These are phyloP conservation scores for Halcyon smyrnensis DNA, from an alignment of 2,797 vertebrate species.

Conservation along the genomic window DNA sequence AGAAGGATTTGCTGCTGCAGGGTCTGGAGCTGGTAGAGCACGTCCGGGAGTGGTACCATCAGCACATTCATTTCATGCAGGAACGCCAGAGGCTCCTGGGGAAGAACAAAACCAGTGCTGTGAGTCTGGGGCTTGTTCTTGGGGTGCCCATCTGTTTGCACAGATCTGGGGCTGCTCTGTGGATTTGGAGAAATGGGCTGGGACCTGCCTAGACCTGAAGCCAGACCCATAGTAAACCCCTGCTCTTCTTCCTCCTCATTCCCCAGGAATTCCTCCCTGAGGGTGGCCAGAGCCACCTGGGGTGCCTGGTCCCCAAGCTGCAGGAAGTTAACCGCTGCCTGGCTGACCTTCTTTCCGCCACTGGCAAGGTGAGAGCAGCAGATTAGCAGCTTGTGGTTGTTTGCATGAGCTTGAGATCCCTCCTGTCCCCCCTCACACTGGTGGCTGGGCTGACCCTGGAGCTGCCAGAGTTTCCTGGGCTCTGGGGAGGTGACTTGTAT, in stretches of 20 bases:
- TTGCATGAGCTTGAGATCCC: background rate
- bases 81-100: conserved; percentile 88
- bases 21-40: conserved; percentile 91
- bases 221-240: background rate
- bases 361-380: conserved; percentile 80
- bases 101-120: conserved; percentile 78
- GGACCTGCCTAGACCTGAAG: background rate
- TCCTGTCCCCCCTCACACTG: accelerated
- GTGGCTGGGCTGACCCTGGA: background rate
- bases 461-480: background rate
- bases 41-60: conserved; percentile 91
- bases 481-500: background rate
- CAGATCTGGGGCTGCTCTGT: background rate
- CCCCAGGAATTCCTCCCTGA: conserved; percentile 84
- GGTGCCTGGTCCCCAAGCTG: conserved; percentile 86
- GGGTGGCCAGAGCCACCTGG: conserved; percentile 79
- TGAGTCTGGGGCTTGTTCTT: conserved; percentile 66
- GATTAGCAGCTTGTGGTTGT: background rate
- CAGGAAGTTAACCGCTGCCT: conserved; percentile 92
- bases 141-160: background rate
- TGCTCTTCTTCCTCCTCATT: background rate
- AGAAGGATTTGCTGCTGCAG: conserved; percentile 90
- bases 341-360: conserved; percentile 86
- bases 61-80: conserved; percentile 89
- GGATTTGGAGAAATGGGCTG: background rate